Evolutionary conservation across 2,113 vertebrate genomes (phyloP), one percentile per base, ranked within the genome.

Genomic region (Nestor notabilis): DNA sequence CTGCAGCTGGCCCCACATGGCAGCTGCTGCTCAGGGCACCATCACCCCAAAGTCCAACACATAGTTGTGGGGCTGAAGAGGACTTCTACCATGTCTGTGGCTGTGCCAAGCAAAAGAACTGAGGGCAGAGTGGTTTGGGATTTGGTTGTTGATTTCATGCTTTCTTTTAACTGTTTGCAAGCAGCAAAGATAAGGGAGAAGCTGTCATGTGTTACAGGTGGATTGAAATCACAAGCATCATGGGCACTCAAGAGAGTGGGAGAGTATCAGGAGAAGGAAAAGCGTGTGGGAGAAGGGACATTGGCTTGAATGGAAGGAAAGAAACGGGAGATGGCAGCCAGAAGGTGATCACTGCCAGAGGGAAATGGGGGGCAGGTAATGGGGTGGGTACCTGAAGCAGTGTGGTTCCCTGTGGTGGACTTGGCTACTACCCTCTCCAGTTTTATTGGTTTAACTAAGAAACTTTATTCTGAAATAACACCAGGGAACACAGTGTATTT

Each of bases 1-100:
- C 50, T 52, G 25, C 2, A 4, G 25, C 35, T 49, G 68, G 55
- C 18, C 23, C 24, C 0, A 1, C 0, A 0, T 28, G 18, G 25
- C 0, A 0, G 17, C 60, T 35, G 47, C 53, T 58, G 18, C 41
- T 55, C 1, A 5, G 52, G 44, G 37, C 65, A 50, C 17, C 10
- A 2, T 35, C 0, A 0, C 18, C 35, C 46, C 3, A 5, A 37
- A 47, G 46, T 24, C 63, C 50, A 55, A 27, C 10, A 4, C 49
- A 24, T 18, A 65, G 44, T 11, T 1, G 1, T 0, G 5, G 43
- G 11, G 9, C 18, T 37, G 37, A 87, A 37, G 23, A 63, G 9
- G 43, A 43, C 37, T 74, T 79, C 17, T 93, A 66, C 19, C 1
- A 0, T 31, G 3, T 6, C 68, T 29, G 52, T 15, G 47, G 24